Base-by-base conservation (phyloP, 1,140 invertebrate genomes). In the Lordiphosa collinella region DNA sequence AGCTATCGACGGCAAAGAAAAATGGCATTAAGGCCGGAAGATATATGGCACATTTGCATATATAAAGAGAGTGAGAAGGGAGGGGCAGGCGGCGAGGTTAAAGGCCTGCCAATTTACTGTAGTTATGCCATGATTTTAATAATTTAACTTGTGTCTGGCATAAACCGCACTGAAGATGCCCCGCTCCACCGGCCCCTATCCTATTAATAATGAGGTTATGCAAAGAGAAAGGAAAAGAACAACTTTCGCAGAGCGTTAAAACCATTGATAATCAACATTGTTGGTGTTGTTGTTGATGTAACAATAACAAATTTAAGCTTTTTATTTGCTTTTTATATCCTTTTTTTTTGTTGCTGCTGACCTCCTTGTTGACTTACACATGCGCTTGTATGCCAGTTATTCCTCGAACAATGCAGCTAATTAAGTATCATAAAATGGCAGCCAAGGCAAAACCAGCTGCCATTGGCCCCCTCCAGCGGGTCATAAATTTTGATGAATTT, bases 1-100 rank as follows among this genome's bases (percentile, higher is more conserved):
- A 25, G 51, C 31, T 36, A 74, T 74, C 63, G 70, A 73, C 57
- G 56, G 52, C 52, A 64, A 80, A 68, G 76, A 80, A 80, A 76
- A 80, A 80, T 80, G 76, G 65, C 72, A 80, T 80, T 80, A 80
- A 80, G 76, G 67, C 66, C 62, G 49, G 34, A 65, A 79, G 78
- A 85, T 78, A 85, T 80, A 75, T 79, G 65, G 44, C 52, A 57
- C 60, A 80, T 82, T 82, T 82, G 71, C 76, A 70, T 79, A 67
- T 43, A 54, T 40, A 25, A 13, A 31, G 7, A 16, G 34, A 12
- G 11, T 14, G 5, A 22, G 14, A 7, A 31, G 8, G 16, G 3
- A 14, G 31, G 18, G 46, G 70, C 18, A 13, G 41, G 14, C 48
- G 36, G 18, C 9, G 34, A 43, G 57, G 58, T 64, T 73, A 62